Percentiles rank a stretch among this genome's conserved stretches.
Conservation (phyloP, 30 jellyfish, hydroid and myxozoan genomes). For the Aurelia sp. region DNA sequence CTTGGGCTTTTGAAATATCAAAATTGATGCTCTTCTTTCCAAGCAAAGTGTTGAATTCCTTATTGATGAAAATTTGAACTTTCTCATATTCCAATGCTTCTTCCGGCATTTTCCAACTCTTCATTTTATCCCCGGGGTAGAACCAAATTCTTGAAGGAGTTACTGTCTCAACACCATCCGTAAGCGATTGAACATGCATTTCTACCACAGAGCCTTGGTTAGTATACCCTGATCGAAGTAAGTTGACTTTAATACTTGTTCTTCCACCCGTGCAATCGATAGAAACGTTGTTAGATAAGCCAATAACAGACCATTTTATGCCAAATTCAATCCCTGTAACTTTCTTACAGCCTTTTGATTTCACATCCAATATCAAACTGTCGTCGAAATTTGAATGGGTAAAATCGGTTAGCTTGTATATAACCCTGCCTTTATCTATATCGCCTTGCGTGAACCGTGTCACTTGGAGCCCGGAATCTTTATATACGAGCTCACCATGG, state of each 20-base stretch:
- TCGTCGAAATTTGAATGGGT: conserved; percentile 31
- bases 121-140: conserved; percentile 33
- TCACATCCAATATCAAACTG: conserved; percentile 36
- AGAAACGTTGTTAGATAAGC: conserved; percentile 19
- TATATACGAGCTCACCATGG: conserved; percentile 54
- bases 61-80: conserved; percentile 21
- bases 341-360: conserved; percentile 36
- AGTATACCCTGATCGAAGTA: conserved; percentile 35
- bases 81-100: conserved; percentile 48
- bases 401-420: conserved; percentile 43
- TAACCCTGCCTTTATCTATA: conserved; percentile 17
- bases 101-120: conserved; percentile 34
- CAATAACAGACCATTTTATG: conserved; percentile 61
- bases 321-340: conserved; percentile 17
- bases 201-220: conserved; percentile 66
- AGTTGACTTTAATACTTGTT: conserved; percentile 10
- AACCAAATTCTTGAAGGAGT: conserved; percentile 60
- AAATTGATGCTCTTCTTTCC: conserved; percentile 28
- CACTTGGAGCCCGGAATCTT: conserved; percentile 35
- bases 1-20: conserved; percentile 42
- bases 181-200: conserved; percentile 16
- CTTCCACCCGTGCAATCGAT: conserved; percentile 26
- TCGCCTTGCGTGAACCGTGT: conserved; percentile 45
- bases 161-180: conserved; percentile 17
- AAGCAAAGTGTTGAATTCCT: conserved; percentile 66